Conservation (phyloP, 2,113 vertebrate genomes). For the Electrona antarctica region DNA sequence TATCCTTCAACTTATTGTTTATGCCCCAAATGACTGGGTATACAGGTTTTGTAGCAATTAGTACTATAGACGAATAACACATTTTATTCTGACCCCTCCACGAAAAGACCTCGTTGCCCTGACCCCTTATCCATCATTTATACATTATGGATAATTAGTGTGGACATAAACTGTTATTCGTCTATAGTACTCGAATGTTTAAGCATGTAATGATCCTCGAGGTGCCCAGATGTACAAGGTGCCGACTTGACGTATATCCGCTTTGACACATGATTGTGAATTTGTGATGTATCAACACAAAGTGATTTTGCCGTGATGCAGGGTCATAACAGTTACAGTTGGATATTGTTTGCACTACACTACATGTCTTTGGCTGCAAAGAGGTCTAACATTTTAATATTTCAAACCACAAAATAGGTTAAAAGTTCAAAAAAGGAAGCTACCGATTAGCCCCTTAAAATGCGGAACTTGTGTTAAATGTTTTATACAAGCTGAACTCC, state of each 20-base stretch:
- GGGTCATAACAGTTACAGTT: background rate
- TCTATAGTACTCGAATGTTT: no score
- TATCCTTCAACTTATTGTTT: no score
- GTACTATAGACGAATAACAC: no score
- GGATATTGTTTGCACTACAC: constrained; percentile 5
- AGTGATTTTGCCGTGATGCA: background rate
- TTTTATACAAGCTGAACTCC: constrained; percentile 27
- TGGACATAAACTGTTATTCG: no score
- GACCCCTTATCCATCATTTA: no score
- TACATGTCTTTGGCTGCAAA: constrained; percentile 1
- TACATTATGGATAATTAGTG: no score
- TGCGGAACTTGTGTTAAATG: constrained; percentile 29
- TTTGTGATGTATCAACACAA: background rate
- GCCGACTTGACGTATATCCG: no score
- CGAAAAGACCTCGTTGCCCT: no score
- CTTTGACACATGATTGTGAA: background rate
- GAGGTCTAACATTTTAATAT: constrained; percentile 39
- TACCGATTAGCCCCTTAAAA: constrained; percentile 17
- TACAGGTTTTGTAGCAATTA: background rate
- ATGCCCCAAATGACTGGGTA: background rate
- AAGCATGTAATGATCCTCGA: no score
- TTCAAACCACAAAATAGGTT: constrained; percentile 48
- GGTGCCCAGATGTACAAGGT: no score
- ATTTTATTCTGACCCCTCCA: no score
- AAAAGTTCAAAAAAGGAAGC: background rate